Percentiles rank a stretch among this genome's conserved stretches.
Evolutionary conservation across 2,888 invertebrate genomes (phyloP).

Genomic region (Lasioglossum oenotherae): DNA sequence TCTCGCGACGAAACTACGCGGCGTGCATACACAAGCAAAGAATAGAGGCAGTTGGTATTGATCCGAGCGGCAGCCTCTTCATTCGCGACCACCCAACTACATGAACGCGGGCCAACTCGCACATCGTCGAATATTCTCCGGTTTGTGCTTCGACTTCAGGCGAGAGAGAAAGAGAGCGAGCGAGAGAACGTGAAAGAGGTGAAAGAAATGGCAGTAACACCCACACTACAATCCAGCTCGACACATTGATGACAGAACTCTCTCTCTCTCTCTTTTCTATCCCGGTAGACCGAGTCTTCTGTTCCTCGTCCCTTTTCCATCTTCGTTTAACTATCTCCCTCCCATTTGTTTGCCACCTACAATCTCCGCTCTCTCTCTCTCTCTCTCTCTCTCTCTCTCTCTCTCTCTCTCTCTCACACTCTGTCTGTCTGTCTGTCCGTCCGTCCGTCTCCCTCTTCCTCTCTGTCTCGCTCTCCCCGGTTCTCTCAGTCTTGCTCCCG

Average conservation of each 20-base stretch:
- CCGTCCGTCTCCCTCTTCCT: not conserved
- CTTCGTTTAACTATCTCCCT: not conserved
- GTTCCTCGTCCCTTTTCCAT: not conserved
- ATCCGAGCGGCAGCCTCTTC: conserved; percentile 78
- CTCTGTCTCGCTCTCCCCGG: conserved; percentile 18
- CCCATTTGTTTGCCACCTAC: conserved; percentile 26
- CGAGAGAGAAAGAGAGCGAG: conserved; percentile 13
- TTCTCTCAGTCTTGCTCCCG: conserved; percentile 28
- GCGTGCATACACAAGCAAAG: conserved; percentile 75
- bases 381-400: not conserved
- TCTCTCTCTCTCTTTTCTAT: not conserved
- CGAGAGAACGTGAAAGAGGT: not conserved
- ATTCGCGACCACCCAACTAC: conserved; percentile 63
- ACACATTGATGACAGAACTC: not conserved
- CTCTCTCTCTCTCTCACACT: conserved; percentile 23
- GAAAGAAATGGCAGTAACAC: conserved; percentile 40
- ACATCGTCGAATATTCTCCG: conserved; percentile 53
- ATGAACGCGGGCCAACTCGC: conserved; percentile 62
- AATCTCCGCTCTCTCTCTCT: not conserved
- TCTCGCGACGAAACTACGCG: conserved; percentile 54
- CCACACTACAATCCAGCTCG: conserved; percentile 4
- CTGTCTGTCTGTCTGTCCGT: not conserved
- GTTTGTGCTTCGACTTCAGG: conserved; percentile 52
- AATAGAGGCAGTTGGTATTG: conserved; percentile 83
- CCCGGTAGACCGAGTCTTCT: not conserved